These are phyloP conservation scores for Diploscapter pachys DNA, from an alignment of 1,140 invertebrate species.

Conservation along the genomic window DNA sequence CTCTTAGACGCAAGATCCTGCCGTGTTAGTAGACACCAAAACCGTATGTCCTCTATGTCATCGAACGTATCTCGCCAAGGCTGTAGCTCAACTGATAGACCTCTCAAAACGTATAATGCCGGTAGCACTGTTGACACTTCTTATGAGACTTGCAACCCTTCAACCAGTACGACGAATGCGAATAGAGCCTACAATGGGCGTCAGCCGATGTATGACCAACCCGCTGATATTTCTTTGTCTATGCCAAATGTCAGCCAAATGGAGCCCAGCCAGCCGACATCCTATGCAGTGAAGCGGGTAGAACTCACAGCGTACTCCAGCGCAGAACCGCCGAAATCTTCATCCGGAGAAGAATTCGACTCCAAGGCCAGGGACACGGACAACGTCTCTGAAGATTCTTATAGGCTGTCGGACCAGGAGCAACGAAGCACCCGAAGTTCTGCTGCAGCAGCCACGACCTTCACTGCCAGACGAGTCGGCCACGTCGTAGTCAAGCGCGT, in stretches of 20 bases:
- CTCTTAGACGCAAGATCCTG: neutral
- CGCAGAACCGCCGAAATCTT: conserved; percentile 37
- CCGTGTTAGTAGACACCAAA: no score
- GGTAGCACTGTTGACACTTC: no score
- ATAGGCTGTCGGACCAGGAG: conserved; percentile 54
- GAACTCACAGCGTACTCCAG: neutral
- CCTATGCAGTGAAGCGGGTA: neutral
- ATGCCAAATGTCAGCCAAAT: conserved; percentile 53
- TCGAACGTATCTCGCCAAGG: no score
- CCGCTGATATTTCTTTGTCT: conserved; percentile 45
- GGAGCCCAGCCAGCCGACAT: conserved; percentile 21
- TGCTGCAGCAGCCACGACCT: conserved; percentile 44
- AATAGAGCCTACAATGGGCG: conserved; percentile 8
- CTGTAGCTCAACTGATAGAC: no score
- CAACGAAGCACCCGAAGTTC: neutral
- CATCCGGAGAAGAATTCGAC: conserved; percentile 52
- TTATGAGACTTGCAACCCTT: neutral
- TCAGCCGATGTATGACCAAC: no score
- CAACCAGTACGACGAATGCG: conserved; percentile 2
- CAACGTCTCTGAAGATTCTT: conserved; percentile 60
- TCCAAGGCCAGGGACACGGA: conserved; percentile 55
- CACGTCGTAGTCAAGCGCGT: conserved; percentile 53
- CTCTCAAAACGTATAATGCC: no score
- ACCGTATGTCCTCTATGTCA: no score
- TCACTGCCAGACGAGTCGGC: conserved; percentile 52